Evolutionary conservation across 1,140 invertebrate genomes (phyloP).

Genomic region (Conus betulinus): DNA sequence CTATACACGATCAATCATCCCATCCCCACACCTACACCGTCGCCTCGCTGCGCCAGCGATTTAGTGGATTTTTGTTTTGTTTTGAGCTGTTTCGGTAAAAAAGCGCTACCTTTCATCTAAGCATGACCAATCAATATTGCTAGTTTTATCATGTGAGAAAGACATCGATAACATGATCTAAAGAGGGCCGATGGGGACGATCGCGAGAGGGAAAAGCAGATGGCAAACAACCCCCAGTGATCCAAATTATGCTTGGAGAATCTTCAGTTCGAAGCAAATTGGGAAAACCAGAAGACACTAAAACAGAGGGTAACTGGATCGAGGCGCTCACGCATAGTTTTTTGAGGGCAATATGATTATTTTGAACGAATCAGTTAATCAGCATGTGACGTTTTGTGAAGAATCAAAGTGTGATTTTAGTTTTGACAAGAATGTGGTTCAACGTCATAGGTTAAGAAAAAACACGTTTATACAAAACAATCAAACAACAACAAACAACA

Average conservation of each 20-base stretch:
- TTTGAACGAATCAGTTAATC: background rate
- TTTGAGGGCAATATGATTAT: background rate
- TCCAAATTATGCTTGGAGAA: background rate
- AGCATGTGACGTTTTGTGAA: background rate
- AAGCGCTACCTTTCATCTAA: background rate
- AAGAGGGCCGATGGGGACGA: slow-evolving; percentile 36
- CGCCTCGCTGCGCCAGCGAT: too few relatives aligned
- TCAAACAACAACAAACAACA: too few relatives aligned
- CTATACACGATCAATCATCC: background rate
- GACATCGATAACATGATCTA: slow-evolving; percentile 20
- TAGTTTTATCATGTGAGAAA: background rate
- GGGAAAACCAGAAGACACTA: background rate
- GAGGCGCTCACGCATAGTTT: background rate
- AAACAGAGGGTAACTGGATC: background rate
- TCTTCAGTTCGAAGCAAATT: background rate
- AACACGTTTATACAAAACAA: too few relatives aligned
- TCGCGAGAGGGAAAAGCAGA: background rate
- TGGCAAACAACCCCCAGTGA: background rate
- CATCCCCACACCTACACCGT: too few relatives aligned
- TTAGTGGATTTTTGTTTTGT: background rate
- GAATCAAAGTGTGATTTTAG: background rate
- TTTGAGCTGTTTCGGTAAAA: background rate
- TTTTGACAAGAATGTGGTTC: too few relatives aligned
- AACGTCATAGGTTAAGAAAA: too few relatives aligned
- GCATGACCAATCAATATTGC: background rate